These are phyloP conservation scores for Periophthalmodon schlosseri DNA, from an alignment of 2,113 vertebrate species.

Conservation along the genomic window DNA sequence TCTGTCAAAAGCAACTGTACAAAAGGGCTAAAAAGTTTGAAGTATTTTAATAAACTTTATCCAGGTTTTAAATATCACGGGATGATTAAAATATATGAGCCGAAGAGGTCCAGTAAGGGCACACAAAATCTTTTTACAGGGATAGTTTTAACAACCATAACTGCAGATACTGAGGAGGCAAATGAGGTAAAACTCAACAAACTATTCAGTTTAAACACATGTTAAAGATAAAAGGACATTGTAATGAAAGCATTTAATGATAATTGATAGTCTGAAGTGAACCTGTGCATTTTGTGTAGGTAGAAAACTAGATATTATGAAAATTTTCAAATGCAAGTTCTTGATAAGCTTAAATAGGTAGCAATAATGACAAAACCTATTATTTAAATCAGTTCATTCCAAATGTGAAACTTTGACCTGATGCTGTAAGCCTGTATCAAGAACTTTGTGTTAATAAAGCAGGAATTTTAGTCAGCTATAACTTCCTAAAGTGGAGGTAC, in stretches of 20 bases:
- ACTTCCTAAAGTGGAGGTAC: not conserved
- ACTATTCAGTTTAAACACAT: not conserved
- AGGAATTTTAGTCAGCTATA: not conserved
- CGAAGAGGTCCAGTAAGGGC: not conserved
- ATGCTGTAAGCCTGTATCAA: not conserved
- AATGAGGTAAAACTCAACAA: not conserved
- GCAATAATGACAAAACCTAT: not conserved
- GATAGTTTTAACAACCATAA: not conserved
- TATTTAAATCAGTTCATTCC: not conserved
- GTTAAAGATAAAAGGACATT: not conserved
- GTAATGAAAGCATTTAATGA: not conserved
- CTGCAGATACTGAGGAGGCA: not conserved
- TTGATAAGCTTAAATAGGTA: not conserved
- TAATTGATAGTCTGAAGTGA: not conserved
- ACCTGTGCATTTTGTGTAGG: not conserved
- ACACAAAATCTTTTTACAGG: constrained; percentile 6
- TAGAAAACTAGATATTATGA: not conserved
- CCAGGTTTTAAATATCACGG: constrained; percentile 6
- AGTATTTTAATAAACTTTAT: constrained; percentile 14
- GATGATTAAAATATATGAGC: constrained; percentile 11
- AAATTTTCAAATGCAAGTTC: not conserved
- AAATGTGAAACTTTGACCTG: not conserved
- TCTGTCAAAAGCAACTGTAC: constrained; percentile 12
- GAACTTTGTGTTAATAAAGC: not conserved
- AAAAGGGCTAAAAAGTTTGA: constrained; percentile 4